Conservation (phyloP, 2,888 invertebrate genomes). For the Chrysodeixis includens region DNA sequence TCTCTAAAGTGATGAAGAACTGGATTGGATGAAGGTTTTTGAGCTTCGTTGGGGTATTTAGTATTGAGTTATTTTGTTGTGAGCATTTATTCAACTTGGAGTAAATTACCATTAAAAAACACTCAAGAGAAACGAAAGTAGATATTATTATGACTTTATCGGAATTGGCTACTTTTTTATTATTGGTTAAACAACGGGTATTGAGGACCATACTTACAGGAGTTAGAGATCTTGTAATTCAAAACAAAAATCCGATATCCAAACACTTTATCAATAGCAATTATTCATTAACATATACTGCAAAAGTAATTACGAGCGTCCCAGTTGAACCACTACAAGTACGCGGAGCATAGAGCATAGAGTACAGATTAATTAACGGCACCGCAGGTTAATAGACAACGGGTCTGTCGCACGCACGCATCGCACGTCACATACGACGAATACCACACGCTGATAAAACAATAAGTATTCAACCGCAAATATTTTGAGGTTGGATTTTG, state of each 20-base stretch:
- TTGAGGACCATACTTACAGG: no score
- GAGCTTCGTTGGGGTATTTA: background rate
- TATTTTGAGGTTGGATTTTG: background rate
- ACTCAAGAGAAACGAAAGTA: no score
- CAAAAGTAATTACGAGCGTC: slow-evolving; percentile 49
- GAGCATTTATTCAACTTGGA: no score
- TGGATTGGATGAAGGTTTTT: background rate
- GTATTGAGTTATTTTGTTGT: no score
- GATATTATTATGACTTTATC: no score
- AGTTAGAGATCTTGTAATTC: no score
- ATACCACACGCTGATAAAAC: slow-evolving; percentile 5
- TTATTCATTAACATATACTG: slow-evolving; percentile 52
- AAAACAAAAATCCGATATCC: background rate
- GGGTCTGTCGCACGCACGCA: slow-evolving; percentile 54
- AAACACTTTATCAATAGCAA: slow-evolving; percentile 43
- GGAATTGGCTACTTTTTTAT: no score
- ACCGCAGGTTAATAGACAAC: slow-evolving; percentile 53
- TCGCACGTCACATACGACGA: slow-evolving; percentile 23
- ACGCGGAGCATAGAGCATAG: slow-evolving; percentile 50
- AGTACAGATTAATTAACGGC: slow-evolving; percentile 63
- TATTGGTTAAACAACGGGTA: no score
- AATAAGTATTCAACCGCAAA: background rate
- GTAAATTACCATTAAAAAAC: no score
- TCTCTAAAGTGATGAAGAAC: background rate
- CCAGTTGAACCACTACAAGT: slow-evolving; percentile 40